phyloP scores from a whole-genome alignment of 2,888 invertebrate genomes.

The Dicranocentrus wangi region DNA sequence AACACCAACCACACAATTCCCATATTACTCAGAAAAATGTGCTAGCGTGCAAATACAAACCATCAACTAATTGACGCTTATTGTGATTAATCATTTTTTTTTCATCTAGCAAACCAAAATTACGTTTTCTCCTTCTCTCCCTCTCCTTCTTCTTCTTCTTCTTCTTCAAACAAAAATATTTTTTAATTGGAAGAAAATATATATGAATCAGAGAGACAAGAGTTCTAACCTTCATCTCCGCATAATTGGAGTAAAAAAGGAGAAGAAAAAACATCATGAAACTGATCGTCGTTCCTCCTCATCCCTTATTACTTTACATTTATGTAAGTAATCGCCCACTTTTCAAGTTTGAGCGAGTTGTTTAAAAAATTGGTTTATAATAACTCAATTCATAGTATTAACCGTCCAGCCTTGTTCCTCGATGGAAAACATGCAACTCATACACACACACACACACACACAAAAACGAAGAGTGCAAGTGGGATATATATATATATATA shows the following conservation, averaged over 20 bases:
- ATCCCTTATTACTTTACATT: constrained; percentile 52
- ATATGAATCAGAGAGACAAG: constrained; percentile 18
- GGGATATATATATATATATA: too few relatives aligned
- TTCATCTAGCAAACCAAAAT: background rate
- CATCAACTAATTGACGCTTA: background rate
- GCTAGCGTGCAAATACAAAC: background rate
- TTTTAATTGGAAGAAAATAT: constrained; percentile 2
- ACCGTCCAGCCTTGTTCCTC: constrained; percentile 25
- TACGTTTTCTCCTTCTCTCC: too few relatives aligned
- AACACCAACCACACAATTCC: background rate
- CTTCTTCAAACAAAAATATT: constrained; percentile 16
- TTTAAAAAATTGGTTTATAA: constrained; percentile 73
- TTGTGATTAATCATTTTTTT: constrained; percentile 14
- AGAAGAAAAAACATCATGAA: constrained; percentile 40
- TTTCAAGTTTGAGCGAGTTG: constrained; percentile 67
- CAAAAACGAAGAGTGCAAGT: too few relatives aligned
- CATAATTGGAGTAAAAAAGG: constrained; percentile 48
- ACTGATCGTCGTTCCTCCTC: background rate
- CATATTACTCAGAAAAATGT: background rate
- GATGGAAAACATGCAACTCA: constrained; percentile 30
- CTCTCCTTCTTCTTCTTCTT: too few relatives aligned
- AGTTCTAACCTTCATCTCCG: constrained; percentile 47
- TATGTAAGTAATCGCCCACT: constrained; percentile 60
- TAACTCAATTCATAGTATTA: constrained; percentile 73
- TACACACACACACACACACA: background rate